Evolutionary conservation across 92 coral and sea anemone species (phyloP), one percentile per base, ranked within the genome.

Genomic region (Metridium senile): DNA sequence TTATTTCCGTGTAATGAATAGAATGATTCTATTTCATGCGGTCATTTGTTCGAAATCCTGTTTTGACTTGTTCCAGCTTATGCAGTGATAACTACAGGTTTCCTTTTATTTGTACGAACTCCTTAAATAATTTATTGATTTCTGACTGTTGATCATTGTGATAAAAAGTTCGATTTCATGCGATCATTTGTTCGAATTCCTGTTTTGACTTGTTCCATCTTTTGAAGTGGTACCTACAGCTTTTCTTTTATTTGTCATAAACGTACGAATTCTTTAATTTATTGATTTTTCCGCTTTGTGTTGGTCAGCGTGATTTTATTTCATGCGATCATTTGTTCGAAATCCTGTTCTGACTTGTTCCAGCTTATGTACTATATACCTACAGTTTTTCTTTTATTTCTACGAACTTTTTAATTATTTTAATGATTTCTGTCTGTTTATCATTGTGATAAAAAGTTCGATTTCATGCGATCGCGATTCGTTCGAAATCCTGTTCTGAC

Each of bases 121-220:
- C 13, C 13, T 39, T 4, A 4, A 45, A 21, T 39, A 18, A 16
- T 43, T 17, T 54, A 54, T 4, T 8, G 34, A 21, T 25, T 13
- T 28, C 9, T 6, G 31, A 9, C 18, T 8, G 9, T 57, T 19
- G 9, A 19, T 57, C 3, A 8, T 8, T 57, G 63, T 20, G 63
- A 57, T 57, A 8, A 20, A 8, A 19, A 2, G 7, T 20, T 57
- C 23, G 10, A 57, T 20, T 26, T 57, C 25, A 20, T 20, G 3
- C 18, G 63, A 26, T 57, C 63, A 57, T 20, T 47, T 25, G 32
- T 33, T 7, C 22, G 34, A 35, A 33, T n/a, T 9, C 66, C 58
- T 73, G 78, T 23, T 63, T 35, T 22, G 78, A 33, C 78, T 63
- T 73, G 78, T 58, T 54, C 66, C 64, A 26, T 26, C 7, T 51